Evolutionary conservation across 2,888 invertebrate species (phyloP), one percentile per base, ranked within the genome.

Genomic region (Sympetrum striolatum): DNA sequence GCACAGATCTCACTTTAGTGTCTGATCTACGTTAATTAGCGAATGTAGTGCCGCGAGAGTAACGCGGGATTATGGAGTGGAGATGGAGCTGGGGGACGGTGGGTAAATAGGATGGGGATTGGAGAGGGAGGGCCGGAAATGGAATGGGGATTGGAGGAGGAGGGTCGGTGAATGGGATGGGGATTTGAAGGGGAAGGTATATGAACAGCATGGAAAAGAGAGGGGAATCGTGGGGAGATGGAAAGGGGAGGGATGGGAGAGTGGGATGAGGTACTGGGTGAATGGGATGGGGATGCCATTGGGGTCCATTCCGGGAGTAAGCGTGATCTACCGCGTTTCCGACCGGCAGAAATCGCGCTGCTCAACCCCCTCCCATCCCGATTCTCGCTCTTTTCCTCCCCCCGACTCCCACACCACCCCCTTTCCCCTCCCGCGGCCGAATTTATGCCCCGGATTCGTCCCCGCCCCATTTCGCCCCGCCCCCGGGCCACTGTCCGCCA

Each of bases 391-490:
- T 5, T 6, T 25, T 31, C 86, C 60, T 64, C 86, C 37, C 37
- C 39, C 82, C 53, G 80, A 12, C 15, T 1, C 37, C 80, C 37
- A 14, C 22, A 35, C 18, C 80, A 22, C 60, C 10, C 37, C 22
- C 15, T 58, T n/a, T 35, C 86, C 82, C 53, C 35, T 82, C 82
- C 53, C 86, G 60, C 18, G 53, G 86, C 58, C 86, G 60, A 86
- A 86, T 86, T 86, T 86, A 86, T 86, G 86, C 86, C 86, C 86
- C n/a, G 86, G 58, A 64, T 64, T 86, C 86, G 86, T 86, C 86
- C 86, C 86, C 86, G 86, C 86, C 86, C 86, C 86, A 60, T 86
- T 86, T 64, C 86, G 86, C 86, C 86, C 86, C 86, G 86, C 86
- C 86, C 60, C 86, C 86, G 37, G 86, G 37, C 86, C 60, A 86